phyloP scores from a whole-genome alignment of 1,140 invertebrate genomes.

The Mactra quadrangularis region DNA sequence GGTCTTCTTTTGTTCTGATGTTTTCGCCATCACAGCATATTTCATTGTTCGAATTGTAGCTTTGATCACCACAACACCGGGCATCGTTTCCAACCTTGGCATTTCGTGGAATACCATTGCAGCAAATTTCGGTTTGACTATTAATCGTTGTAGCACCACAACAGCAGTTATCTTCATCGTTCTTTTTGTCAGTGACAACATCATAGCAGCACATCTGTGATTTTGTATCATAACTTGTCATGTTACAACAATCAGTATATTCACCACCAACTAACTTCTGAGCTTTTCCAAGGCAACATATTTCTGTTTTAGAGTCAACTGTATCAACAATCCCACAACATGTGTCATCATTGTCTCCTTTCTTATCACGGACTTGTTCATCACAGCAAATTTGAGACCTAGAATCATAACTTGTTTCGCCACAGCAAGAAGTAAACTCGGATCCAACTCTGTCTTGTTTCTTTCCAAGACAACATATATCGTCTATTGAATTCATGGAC shows the following conservation, averaged over 20 bases:
- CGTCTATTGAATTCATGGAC: slow-evolving; percentile 35
- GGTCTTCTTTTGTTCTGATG: not conserved
- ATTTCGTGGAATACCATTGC: slow-evolving; percentile 10
- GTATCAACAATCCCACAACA: slow-evolving; percentile 25
- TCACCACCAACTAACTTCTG: not conserved
- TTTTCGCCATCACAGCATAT: slow-evolving; percentile 24
- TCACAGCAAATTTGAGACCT: slow-evolving; percentile 45
- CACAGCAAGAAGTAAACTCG: slow-evolving; percentile 44
- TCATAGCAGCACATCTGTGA: slow-evolving; percentile 27
- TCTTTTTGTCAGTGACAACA: slow-evolving; percentile 1
- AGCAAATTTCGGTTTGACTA: slow-evolving; percentile 28
- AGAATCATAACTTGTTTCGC: slow-evolving; percentile 22
- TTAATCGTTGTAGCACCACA: slow-evolving; percentile 40
- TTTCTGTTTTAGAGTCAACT: slow-evolving; percentile 8
- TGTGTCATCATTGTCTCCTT: slow-evolving; percentile 13
- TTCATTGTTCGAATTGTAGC: slow-evolving; percentile 28
- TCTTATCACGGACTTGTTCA: slow-evolving; percentile 4
- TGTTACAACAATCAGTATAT: slow-evolving; percentile 31
- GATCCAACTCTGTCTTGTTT: not conserved
- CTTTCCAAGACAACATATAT: slow-evolving; percentile 41
- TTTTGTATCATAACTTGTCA: slow-evolving; percentile 24
- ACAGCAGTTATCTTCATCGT: slow-evolving; percentile 24
- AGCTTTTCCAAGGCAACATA: not conserved
- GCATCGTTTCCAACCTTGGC: slow-evolving; percentile 2
- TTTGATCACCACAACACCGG: slow-evolving; percentile 13